Evolutionary conservation across 2,797 vertebrate genomes (phyloP).

Genomic region (Clarias pachynema): DNA sequence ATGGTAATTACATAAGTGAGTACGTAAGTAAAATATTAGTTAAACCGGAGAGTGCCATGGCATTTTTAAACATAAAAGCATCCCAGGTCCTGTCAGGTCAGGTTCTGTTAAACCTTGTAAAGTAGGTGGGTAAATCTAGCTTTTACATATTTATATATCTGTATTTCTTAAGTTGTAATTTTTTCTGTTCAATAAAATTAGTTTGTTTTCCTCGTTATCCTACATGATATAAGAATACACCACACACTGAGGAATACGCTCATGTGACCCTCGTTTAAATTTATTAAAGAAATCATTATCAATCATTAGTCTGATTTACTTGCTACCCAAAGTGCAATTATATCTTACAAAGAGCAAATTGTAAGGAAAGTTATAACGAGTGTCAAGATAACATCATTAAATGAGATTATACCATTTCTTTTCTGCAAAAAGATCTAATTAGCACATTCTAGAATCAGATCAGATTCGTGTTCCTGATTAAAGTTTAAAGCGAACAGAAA

Average conservation of each 20-base stretch:
- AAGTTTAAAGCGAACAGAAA: conserved; percentile 7
- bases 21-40: not conserved
- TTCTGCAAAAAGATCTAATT: not conserved
- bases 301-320: not conserved
- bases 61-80: not conserved
- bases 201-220: not conserved
- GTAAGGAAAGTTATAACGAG: not conserved
- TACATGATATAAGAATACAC: not conserved
- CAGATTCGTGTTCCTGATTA: conserved; percentile 12
- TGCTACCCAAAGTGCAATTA: not conserved
- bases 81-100: not conserved
- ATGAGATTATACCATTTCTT: not conserved
- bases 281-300: not conserved
- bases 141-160: not conserved
- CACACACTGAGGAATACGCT: not conserved
- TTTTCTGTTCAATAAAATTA: not conserved
- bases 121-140: not conserved
- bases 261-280: not conserved
- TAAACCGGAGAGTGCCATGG: not conserved
- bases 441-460: not conserved
- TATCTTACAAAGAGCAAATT: not conserved
- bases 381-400: not conserved
- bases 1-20: no score
- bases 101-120: not conserved
- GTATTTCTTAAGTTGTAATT: not conserved